phyloP scores from a whole-genome alignment of 2,888 invertebrate genomes.

The Smittia aterrima region DNA sequence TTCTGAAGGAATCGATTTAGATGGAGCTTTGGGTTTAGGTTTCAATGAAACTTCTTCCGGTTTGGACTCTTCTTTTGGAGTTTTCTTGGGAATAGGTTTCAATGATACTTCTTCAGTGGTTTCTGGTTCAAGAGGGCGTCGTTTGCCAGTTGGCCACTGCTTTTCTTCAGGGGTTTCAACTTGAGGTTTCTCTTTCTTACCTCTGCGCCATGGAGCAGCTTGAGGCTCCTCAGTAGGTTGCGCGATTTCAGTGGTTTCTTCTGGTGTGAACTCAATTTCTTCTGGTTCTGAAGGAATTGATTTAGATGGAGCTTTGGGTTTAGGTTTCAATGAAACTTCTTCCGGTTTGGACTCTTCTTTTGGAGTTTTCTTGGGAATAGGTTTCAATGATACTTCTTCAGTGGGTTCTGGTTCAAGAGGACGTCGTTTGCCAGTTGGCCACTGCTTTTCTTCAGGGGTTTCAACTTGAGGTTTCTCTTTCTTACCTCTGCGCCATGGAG shows the following conservation, averaged over 20 bases:
- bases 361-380: conserved; percentile 53
- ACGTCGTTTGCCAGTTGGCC: conserved; percentile 46
- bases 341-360: conserved; percentile 54
- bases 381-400: conserved; percentile 44
- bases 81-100: conserved; percentile 54
- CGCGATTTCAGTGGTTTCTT: neutral
- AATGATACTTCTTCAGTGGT: conserved; percentile 55
- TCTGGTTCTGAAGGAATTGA: conserved; percentile 46
- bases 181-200: conserved; percentile 46
- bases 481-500: conserved; percentile 46
- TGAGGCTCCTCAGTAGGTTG: conserved; percentile 43
- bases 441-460: conserved; percentile 47
- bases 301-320: conserved; percentile 55
- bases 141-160: conserved; percentile 50
- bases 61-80: conserved; percentile 52
- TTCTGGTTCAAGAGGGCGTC: conserved; percentile 51
- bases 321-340: conserved; percentile 59
- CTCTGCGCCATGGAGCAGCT: conserved; percentile 45
- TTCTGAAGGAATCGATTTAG: conserved; percentile 47
- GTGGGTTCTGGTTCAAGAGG: conserved; percentile 50
- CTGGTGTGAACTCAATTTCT: neutral
- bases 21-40: conserved; percentile 50
- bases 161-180: conserved; percentile 51
- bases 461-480: conserved; percentile 44
- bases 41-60: conserved; percentile 56